Percentiles rank a stretch among this genome's conserved stretches.
Conservation (phyloP, 2,113 vertebrate species). For the Callaeas wilsoni region DNA sequence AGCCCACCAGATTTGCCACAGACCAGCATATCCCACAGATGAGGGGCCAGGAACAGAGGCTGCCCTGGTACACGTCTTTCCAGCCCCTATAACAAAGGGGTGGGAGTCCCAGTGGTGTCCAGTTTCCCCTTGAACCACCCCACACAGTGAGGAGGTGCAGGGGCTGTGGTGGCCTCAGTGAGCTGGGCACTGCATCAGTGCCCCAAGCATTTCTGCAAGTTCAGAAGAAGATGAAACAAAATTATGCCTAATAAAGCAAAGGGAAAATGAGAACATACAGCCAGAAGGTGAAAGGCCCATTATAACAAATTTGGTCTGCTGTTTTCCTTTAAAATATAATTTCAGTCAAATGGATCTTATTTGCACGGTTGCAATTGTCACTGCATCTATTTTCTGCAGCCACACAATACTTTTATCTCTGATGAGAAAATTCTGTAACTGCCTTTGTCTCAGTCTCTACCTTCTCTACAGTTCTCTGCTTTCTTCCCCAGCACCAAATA, state of each 20-base stretch:
- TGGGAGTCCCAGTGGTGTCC: neutral
- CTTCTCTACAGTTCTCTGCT: slow-evolving; percentile 9
- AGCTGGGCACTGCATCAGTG: neutral
- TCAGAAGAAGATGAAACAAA: slow-evolving; percentile 11
- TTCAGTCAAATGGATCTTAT: slow-evolving; percentile 44
- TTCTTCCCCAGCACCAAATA: neutral
- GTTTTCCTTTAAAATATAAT: slow-evolving; percentile 49
- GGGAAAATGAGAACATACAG: slow-evolving; percentile 29
- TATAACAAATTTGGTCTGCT: slow-evolving; percentile 9
- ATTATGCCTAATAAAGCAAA: neutral
- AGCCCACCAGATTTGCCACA: neutral
- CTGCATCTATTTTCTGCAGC: slow-evolving; percentile 9
- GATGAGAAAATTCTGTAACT: slow-evolving; percentile 37
- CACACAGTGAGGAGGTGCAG: accelerated
- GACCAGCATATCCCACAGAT: neutral
- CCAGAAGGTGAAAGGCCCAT: slow-evolving; percentile 35
- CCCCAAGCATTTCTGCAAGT: neutral
- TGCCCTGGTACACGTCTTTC: neutral
- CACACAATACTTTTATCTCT: slow-evolving; percentile 3
- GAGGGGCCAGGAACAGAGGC: neutral
- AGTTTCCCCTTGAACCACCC: neutral
- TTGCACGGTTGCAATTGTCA: slow-evolving; percentile 37
- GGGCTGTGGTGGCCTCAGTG: neutral
- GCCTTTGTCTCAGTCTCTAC: slow-evolving; percentile 24
- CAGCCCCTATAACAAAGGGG: neutral